Percentiles rank a stretch among this genome's conserved stretches.
Conservation (phyloP, 2,797 vertebrate species). For the Platyrinchus mystaceus region DNA sequence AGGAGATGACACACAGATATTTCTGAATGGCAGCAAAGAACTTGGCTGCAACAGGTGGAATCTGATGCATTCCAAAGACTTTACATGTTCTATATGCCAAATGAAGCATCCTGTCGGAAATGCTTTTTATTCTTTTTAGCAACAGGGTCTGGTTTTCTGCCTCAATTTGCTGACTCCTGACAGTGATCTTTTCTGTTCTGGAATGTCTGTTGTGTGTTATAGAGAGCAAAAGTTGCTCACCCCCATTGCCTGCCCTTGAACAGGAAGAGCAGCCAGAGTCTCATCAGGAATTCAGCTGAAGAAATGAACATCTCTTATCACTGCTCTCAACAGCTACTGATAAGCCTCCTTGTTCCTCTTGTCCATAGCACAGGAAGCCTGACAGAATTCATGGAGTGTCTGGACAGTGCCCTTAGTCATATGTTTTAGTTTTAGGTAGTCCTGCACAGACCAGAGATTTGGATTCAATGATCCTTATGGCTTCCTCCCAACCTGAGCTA, state of each 20-base stretch:
- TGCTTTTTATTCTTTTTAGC: neutral
- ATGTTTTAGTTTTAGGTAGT: neutral
- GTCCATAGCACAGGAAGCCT: neutral
- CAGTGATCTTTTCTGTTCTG: neutral
- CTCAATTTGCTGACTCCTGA: neutral
- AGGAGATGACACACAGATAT: neutral
- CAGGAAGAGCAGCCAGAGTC: neutral
- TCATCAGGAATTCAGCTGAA: neutral
- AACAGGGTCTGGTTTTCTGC: neutral
- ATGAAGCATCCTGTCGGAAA: neutral
- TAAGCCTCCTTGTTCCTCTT: neutral
- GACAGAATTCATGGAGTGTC: neutral
- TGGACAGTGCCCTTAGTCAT: neutral
- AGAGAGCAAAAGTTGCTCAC: neutral
- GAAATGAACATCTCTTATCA: neutral
- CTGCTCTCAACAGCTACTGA: constrained; percentile 1
- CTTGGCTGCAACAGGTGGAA: neutral
- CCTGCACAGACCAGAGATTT: neutral
- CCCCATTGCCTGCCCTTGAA: neutral
- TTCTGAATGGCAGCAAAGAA: neutral
- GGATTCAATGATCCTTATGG: neutral
- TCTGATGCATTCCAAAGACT: neutral
- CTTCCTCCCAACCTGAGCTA: neutral
- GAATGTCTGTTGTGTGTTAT: neutral
- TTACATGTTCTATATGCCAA: neutral